Evolutionary conservation across 2,888 invertebrate species (phyloP), one percentile per base, ranked within the genome.

Genomic region (Agriopis aurantiaria): DNA sequence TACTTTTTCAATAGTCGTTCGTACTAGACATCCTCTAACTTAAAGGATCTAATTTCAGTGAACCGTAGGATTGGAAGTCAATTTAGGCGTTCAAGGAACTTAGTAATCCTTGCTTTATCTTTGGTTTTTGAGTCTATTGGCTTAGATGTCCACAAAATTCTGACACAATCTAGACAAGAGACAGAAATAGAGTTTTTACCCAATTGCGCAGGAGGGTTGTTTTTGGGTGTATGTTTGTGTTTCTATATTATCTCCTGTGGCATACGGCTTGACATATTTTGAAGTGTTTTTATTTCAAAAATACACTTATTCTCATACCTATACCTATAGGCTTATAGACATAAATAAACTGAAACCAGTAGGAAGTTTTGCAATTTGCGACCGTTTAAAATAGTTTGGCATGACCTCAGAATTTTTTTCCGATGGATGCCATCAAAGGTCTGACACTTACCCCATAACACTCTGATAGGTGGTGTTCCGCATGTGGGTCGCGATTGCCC

Each of bases 401-500:
- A 10, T 46, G 12, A 3, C 46, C 46, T 46, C 9, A 12, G 3
- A 46, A 46, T 4, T 12, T 3, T 46, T 46, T 1, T 46, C 46
- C 10, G 12, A 12, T 9, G 11, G n/a, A n/a, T 17, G 51, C 17
- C 9, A 17, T 17, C 8, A n/a, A 51, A 51, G 8, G 51, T 14
- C 3, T 5, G n/a, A 10, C 7, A 86, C 95, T 94, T 91, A 97
- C 97, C 98, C 98, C 97, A 98, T 97, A 65, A 97, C 97, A 86
- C 98, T 98, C 76, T 95, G 95, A 87, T 98, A 98, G 75, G 97
- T 96, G 52, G 96, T 96, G 80, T 97, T 97, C 81, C 97, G 96
- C 86, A 98, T 96, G 72, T 96, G 95, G 62, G 96, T 95, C 61
- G 98, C 96, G 79, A 99, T 96, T 56, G 96, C 97, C n/a, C 96